phyloP scores from a whole-genome alignment of 2,113 vertebrate genomes.

The Ailurus styani region DNA sequence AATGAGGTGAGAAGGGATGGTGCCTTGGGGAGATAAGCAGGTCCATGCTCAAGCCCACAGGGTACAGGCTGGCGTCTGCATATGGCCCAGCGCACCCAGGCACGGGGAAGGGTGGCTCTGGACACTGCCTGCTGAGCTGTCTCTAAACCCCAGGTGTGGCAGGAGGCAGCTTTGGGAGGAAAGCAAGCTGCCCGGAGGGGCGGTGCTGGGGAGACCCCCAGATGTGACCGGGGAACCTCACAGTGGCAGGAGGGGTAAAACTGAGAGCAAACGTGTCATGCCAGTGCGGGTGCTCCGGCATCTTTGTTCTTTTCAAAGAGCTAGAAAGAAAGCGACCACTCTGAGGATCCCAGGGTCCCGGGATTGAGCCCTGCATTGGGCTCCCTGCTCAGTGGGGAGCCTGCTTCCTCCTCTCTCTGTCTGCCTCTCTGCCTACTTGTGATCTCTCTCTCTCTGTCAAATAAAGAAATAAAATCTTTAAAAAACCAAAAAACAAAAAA shows the following conservation, averaged over 20 bases:
- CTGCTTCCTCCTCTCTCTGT: too few relatives aligned
- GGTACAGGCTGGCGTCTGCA: too few relatives aligned
- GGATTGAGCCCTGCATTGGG: too few relatives aligned
- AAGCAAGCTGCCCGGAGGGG: background rate
- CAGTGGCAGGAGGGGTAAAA: accelerated
- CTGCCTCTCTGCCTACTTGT: too few relatives aligned
- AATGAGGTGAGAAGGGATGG: background rate
- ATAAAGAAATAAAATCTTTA: too few relatives aligned
- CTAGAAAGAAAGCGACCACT: background rate
- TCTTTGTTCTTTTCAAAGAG: background rate
- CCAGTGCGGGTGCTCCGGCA: accelerated
- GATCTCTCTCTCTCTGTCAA: too few relatives aligned
- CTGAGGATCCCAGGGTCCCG: too few relatives aligned
- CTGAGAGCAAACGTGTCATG: accelerated
- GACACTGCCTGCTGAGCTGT: accelerated
- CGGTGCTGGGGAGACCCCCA: background rate
- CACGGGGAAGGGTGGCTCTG: accelerated
- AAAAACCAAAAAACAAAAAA: too few relatives aligned
- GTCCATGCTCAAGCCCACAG: accelerated
- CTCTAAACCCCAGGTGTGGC: accelerated
- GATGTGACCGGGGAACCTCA: accelerated
- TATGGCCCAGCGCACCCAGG: accelerated
- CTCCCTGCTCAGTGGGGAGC: too few relatives aligned
- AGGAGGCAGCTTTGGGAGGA: background rate
- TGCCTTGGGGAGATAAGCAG: background rate